Evolutionary conservation across 1,140 invertebrate genomes (phyloP), one percentile per base, ranked within the genome.

Genomic region (Calycopis cecrops): DNA sequence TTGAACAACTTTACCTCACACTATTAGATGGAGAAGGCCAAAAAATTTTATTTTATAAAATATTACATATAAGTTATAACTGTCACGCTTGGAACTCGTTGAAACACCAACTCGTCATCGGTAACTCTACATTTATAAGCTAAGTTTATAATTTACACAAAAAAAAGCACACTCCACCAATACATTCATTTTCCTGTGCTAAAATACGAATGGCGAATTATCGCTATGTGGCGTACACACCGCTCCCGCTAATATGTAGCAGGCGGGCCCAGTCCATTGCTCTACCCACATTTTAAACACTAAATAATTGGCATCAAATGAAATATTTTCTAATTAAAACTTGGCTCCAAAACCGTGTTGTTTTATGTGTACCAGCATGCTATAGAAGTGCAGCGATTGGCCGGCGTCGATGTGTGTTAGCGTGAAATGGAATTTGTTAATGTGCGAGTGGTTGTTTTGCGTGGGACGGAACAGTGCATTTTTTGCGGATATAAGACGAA

Each of bases 381-480:
- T 44, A 44, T 14, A 44, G 3, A 9, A 44, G 0, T 17, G 40
- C 40, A 44, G 53, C 47, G 55, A 66, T 63, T 66, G 64, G 64
- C 14, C 16, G n/a, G n/a, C 50, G 35, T 21, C 28, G 38, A 9
- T 44, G 40, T 53, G 52, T 53, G 40, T 53, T 52, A 33, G 52
- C 42, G 52, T 14, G 40, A 42, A 14, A 28, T 44, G 40, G 21
- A 16, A 51, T 54, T 33, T 34, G 52, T 42, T 42, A 18, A 28
- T 47, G 52, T 54, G 52, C 52, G 50, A 35, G 50, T 52, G 35
- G 50, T 38, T 40, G 47, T 76, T 79, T 72, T 70, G 69, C 74
- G 81, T 80, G 79, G 80, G 79, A 78, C 71, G 81, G 71, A 71
- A 61, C 80, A 79, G 68, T 85, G 79, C 81, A 85, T 87, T 87